Evolutionary conservation across 64 coral and sea anemone genomes (phyloP).

Genomic region (Exaiptasia diaphana): DNA sequence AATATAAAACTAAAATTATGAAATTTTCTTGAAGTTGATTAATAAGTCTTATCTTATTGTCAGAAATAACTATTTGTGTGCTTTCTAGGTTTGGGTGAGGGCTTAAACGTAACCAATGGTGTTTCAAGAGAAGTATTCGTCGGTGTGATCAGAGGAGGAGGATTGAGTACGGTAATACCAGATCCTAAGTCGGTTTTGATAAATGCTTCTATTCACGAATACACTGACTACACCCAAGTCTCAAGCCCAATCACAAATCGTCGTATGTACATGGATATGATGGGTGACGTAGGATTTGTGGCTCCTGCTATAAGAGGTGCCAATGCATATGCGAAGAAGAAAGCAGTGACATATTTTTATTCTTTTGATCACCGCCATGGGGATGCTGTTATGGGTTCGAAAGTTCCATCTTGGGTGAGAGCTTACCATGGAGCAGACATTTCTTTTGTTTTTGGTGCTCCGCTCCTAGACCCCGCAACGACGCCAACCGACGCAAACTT

Average conservation of each 20-base stretch:
- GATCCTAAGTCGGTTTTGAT: neutral
- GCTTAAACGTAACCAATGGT: constrained; percentile 19
- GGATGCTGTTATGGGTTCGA: neutral
- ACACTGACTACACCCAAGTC: constrained; percentile 61
- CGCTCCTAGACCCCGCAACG: neutral
- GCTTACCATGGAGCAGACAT: constrained; percentile 49
- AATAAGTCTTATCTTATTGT: no score
- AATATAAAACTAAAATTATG: no score
- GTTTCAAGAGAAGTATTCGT: constrained; percentile 3
- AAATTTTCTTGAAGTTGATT: no score
- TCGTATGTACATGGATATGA: constrained; percentile 34
- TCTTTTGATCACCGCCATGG: neutral
- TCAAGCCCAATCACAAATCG: constrained; percentile 14
- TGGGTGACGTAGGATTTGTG: constrained; percentile 26
- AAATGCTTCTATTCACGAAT: constrained; percentile 47
- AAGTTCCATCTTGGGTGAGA: constrained; percentile 46
- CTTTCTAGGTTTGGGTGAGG: neutral
- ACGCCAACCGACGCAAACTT: constrained; percentile 22
- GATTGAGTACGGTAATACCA: neutral
- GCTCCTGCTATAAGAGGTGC: constrained; percentile 19
- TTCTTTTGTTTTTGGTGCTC: constrained; percentile 50
- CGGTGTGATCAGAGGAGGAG: neutral
- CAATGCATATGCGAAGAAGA: neutral
- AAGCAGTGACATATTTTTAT: constrained; percentile 47
- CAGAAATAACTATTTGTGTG: no score